Evolutionary conservation across 2,888 invertebrate genomes (phyloP).

Genomic region (Exocentrus adspersus): DNA sequence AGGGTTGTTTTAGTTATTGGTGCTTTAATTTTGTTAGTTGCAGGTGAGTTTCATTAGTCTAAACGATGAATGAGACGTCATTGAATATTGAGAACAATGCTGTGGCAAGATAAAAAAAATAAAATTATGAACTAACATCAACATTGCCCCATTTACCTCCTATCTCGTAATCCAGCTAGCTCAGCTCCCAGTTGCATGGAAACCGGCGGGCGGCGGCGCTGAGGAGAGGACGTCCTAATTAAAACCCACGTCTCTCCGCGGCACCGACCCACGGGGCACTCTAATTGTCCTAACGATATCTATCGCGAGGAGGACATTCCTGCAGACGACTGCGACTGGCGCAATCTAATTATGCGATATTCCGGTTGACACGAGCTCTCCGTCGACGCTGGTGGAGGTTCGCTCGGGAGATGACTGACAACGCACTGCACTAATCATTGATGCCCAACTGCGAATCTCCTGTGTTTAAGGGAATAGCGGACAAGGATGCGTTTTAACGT

Average conservation of each 20-base stretch:
- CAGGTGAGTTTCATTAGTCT: too few relatives aligned
- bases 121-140: too few relatives aligned
- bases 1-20: too few relatives aligned
- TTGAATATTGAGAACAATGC: too few relatives aligned
- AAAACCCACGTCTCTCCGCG: conserved; percentile 36
- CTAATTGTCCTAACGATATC: conserved; percentile 59
- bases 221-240: conserved; percentile 34
- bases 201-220: too few relatives aligned
- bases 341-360: conserved; percentile 62
- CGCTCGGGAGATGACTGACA: conserved; percentile 58
- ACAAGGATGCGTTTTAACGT: not conserved
- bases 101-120: too few relatives aligned
- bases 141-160: too few relatives aligned
- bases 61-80: too few relatives aligned
- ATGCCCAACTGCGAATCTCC: conserved; percentile 48
- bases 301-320: conserved; percentile 57
- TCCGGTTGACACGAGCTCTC: conserved; percentile 56
- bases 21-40: too few relatives aligned
- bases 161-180: too few relatives aligned
- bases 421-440: conserved; percentile 58
- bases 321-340: conserved; percentile 56
- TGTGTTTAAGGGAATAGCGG: conserved; percentile 33
- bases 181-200: too few relatives aligned
- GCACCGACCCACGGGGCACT: conserved; percentile 42
- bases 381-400: conserved; percentile 48